Evolutionary conservation across 2,797 vertebrate species (phyloP).

Genomic region (Botia kubotai): DNA sequence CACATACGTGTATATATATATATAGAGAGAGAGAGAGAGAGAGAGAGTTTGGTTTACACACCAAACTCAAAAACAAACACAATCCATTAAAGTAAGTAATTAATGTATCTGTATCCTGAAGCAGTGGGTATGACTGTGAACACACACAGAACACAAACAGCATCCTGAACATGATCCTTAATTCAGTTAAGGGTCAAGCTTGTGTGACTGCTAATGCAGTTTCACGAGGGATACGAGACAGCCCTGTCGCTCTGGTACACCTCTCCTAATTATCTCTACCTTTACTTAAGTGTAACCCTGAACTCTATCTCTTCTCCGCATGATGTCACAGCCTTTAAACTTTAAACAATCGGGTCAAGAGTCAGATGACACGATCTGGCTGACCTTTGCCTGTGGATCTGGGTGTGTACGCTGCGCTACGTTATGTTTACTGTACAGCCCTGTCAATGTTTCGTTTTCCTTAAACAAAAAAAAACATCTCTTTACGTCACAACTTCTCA

Average conservation of each 20-base stretch:
- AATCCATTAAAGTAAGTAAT: not conserved
- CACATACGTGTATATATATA: too few species aligned
- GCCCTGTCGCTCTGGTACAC: not conserved
- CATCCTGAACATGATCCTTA: not conserved
- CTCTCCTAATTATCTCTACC: constrained; percentile 30
- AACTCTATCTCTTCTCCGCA: not conserved
- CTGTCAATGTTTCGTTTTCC: not conserved
- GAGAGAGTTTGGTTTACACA: too few species aligned
- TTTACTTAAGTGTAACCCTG: constrained; percentile 9
- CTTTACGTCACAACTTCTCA: constrained; percentile 3
- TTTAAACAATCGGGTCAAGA: constrained; percentile 39
- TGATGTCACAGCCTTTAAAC: constrained; percentile 32
- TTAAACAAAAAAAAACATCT: not conserved
- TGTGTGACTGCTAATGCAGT: constrained; percentile 7
- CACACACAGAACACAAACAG: not conserved
- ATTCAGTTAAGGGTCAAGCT: not conserved
- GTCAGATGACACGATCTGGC: constrained; percentile 7
- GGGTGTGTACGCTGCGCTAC: not conserved
- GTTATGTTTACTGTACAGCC: not conserved
- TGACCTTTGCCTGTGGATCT: not conserved
- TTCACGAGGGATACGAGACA: constrained; percentile 1
- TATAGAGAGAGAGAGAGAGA: not conserved
- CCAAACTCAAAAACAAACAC: not conserved
- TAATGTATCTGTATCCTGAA: not conserved
- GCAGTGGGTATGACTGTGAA: not conserved